phyloP scores from a whole-genome alignment of 2,888 invertebrate species.

The Leucoma salicis region DNA sequence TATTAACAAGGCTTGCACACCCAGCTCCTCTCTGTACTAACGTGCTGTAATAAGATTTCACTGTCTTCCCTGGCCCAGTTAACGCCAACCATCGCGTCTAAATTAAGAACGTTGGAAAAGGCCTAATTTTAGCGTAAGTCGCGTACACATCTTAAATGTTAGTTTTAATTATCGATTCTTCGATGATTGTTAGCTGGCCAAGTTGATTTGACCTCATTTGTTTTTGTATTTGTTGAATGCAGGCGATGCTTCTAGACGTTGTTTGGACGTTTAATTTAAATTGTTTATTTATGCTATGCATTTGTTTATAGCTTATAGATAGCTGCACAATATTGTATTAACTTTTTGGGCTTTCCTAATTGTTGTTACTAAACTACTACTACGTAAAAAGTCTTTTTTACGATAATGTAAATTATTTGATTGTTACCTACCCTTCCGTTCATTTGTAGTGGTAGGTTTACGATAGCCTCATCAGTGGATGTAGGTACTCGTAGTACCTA shows the following conservation, averaged over 20 bases:
- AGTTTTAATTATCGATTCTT: slow-evolving; percentile 37
- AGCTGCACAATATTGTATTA: no score
- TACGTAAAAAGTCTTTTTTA: no score
- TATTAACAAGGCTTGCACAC: slow-evolving; percentile 46
- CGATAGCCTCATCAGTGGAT: no score
- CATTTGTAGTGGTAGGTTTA: no score
- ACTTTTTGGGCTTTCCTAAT: no score
- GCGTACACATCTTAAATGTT: slow-evolving; percentile 39
- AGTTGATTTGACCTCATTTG: no score
- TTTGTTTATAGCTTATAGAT: no score
- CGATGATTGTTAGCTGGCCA: slow-evolving; percentile 22
- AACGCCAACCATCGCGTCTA: slow-evolving; percentile 37
- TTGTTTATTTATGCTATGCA: neutral
- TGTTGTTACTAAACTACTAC: no score
- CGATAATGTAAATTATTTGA: no score
- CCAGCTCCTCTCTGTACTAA: slow-evolving; percentile 41
- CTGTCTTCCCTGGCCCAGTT: slow-evolving; percentile 41
- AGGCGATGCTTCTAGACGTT: slow-evolving; percentile 18
- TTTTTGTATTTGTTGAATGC: no score
- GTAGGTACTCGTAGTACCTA: no score
- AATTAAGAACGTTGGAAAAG: slow-evolving; percentile 36
- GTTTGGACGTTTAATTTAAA: slow-evolving; percentile 24
- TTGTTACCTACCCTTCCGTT: no score
- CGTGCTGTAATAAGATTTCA: slow-evolving; percentile 42
- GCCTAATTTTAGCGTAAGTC: slow-evolving; percentile 36